These are phyloP conservation scores for Chrysochloris asiatica DNA, from an alignment of 2,113 vertebrate species.

Conservation along the genomic window DNA sequence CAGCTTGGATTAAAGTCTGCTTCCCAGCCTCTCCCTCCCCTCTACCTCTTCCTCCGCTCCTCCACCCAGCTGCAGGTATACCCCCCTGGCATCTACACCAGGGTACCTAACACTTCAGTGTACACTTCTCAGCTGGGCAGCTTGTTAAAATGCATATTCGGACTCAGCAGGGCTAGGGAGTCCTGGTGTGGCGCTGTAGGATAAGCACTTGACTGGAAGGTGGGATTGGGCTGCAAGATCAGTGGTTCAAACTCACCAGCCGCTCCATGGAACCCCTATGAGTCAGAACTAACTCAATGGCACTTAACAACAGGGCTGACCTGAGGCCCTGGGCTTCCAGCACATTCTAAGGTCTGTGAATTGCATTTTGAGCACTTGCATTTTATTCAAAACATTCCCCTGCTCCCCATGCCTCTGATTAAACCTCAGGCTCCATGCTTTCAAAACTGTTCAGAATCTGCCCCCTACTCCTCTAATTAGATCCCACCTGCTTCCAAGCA, in stretches of 20 bases:
- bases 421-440: neutral
- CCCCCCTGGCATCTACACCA: neutral
- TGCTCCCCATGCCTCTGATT: too few species aligned
- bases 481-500: neutral
- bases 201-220: too few species aligned
- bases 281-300: too few species aligned
- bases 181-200: too few species aligned
- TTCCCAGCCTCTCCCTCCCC: neutral
- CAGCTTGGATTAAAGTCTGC: too few species aligned
- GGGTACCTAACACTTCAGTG: neutral
- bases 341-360: too few species aligned
- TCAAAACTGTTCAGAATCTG: conserved; percentile 20
- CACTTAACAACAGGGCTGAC: too few species aligned
- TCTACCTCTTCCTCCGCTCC: neutral
- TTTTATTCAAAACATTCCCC: neutral
- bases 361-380: neutral
- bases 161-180: neutral
- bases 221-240: too few species aligned
- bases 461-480: neutral
- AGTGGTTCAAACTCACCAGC: too few species aligned
- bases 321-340: neutral
- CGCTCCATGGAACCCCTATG: too few species aligned
- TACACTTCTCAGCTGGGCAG: neutral
- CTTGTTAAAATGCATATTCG: neutral
- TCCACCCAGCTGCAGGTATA: neutral